These are phyloP conservation scores for Pseudomugil tenellus DNA, from an alignment of 2,797 vertebrate species.

Conservation along the genomic window DNA sequence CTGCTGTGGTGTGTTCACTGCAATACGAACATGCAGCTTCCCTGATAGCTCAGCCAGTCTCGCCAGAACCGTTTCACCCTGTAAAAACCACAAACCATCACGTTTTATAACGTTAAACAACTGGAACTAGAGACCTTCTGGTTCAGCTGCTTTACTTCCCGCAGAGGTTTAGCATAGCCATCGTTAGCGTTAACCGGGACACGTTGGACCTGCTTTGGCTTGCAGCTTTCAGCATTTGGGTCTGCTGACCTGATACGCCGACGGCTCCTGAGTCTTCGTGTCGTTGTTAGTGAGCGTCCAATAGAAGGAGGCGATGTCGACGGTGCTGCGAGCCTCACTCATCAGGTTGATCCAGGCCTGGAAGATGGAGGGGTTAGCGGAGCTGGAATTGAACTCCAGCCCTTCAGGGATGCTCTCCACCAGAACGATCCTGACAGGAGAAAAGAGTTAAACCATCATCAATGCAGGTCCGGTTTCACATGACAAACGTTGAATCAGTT, in stretches of 20 bases:
- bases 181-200: too few species aligned
- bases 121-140: too few species aligned
- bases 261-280: slow-evolving; percentile 83
- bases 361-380: slow-evolving; percentile 82
- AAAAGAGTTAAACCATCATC: neutral
- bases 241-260: slow-evolving; percentile 84
- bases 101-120: too few species aligned
- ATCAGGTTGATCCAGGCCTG: slow-evolving; percentile 86
- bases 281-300: slow-evolving; percentile 92
- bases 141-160: too few species aligned
- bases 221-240: neutral
- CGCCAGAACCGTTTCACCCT: slow-evolving; percentile 87
- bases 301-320: slow-evolving; percentile 95
- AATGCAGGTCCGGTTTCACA: too few species aligned
- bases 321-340: slow-evolving; percentile 73
- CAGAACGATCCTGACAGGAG: slow-evolving; percentile 80
- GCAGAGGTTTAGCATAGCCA: too few species aligned
- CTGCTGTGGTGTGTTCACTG: slow-evolving; percentile 78
- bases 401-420: slow-evolving; percentile 93
- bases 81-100: neutral
- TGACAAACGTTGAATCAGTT: too few species aligned
- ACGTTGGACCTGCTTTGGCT: too few species aligned
- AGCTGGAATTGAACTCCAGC: slow-evolving; percentile 82
- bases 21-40: slow-evolving; percentile 83
- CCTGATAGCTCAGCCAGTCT: slow-evolving; percentile 78